Percentiles rank a stretch among this genome's conserved stretches.
phyloP scores from a whole-genome alignment of 2,113 vertebrate genomes.

The Albula glossodonta region DNA sequence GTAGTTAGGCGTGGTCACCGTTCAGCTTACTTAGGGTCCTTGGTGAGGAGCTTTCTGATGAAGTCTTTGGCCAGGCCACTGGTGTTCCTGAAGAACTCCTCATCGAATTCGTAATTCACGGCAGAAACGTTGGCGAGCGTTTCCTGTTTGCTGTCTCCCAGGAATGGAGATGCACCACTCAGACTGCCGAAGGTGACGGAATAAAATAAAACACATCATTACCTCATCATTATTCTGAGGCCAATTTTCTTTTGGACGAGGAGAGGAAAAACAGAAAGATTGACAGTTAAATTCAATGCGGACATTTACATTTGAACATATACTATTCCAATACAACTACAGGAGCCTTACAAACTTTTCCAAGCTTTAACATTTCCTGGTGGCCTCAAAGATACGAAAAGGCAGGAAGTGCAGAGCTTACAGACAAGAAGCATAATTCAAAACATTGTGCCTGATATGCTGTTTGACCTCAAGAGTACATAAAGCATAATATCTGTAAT shows the following conservation, averaged over 20 bases:
- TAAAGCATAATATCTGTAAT: too few relatives aligned
- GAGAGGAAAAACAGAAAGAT: too few relatives aligned
- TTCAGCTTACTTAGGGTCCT: conserved; percentile 90
- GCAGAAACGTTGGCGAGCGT: conserved; percentile 95
- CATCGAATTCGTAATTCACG: conserved; percentile 94
- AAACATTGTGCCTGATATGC: neutral
- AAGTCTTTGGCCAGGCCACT: conserved; percentile 96
- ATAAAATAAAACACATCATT: neutral
- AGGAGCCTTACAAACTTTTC: too few relatives aligned
- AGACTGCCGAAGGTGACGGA: conserved; percentile 67
- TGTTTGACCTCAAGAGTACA: neutral
- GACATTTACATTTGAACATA: too few relatives aligned
- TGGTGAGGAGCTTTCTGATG: conserved; percentile 87
- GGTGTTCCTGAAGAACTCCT: conserved; percentile 94
- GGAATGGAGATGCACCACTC: conserved; percentile 94
- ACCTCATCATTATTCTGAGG: too few relatives aligned
- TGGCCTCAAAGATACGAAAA: too few relatives aligned
- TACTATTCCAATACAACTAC: too few relatives aligned
- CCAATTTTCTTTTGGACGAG: too few relatives aligned
- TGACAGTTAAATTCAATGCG: too few relatives aligned
- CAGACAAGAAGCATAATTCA: neutral
- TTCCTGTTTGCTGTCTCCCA: conserved; percentile 96
- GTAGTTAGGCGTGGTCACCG: neutral
- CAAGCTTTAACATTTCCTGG: too few relatives aligned
- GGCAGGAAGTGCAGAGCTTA: neutral